Percentiles rank a stretch among this genome's conserved stretches.
Conservation (phyloP, 2,113 vertebrate species). For the Acanthochromis polyacanthus region DNA sequence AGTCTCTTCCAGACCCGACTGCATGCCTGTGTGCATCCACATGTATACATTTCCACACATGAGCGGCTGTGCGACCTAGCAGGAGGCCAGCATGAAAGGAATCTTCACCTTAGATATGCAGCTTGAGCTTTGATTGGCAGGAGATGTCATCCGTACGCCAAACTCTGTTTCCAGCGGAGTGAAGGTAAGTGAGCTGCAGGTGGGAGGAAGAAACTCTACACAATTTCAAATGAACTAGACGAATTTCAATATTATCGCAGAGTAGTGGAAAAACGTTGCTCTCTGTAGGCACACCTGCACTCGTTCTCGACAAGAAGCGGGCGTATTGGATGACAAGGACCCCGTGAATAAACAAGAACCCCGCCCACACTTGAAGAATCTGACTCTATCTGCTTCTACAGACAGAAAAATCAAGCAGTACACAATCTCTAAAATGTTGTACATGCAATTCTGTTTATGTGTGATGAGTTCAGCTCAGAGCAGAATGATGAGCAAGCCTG, state of each 20-base stretch:
- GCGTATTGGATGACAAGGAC: background rate
- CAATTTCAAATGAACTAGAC: constrained; percentile 4
- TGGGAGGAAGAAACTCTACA: background rate
- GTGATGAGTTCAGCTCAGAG: background rate
- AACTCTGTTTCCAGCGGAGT: constrained; percentile 1
- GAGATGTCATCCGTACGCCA: constrained; percentile 7
- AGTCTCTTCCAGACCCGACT: background rate
- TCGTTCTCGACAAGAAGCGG: background rate
- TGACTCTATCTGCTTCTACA: background rate
- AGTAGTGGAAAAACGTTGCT: background rate
- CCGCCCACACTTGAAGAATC: no score
- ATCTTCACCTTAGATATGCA: background rate
- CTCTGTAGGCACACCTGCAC: background rate
- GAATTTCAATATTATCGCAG: background rate
- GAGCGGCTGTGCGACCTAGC: constrained; percentile 4
- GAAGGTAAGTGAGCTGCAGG: background rate
- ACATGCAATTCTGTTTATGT: constrained; percentile 3
- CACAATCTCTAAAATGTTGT: background rate
- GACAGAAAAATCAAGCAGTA: background rate
- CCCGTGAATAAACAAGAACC: no score
- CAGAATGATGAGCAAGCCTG: constrained; percentile 11
- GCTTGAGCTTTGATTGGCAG: constrained; percentile 34
- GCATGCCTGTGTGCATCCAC: background rate
- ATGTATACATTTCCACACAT: background rate
- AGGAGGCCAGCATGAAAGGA: constrained; percentile 12